Conservation (phyloP, 1,140 invertebrate species). For the Neodiprion virginianus region DNA sequence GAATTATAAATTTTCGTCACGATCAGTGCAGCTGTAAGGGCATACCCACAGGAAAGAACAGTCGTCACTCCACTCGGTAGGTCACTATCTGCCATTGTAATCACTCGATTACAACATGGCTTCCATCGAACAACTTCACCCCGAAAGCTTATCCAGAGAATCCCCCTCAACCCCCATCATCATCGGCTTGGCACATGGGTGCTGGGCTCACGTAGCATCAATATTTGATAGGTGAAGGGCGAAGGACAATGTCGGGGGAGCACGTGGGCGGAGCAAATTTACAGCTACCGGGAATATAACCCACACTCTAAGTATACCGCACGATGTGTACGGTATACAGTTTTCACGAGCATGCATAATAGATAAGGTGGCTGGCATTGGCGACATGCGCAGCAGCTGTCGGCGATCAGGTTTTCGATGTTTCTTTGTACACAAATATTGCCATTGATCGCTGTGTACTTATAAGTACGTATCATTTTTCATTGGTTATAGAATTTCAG, state of each 20-base stretch:
- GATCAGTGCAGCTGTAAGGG: background rate
- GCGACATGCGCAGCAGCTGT: too few relatives aligned
- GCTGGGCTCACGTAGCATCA: constrained; percentile 22
- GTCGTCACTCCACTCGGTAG: background rate
- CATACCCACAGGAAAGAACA: background rate
- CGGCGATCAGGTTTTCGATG: too few relatives aligned
- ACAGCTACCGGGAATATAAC: background rate
- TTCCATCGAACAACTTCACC: constrained; percentile 2
- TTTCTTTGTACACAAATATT: too few relatives aligned
- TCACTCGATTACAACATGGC: constrained; percentile 29
- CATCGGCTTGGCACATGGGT: background rate
- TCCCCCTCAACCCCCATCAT: background rate
- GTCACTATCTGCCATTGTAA: constrained; percentile 34
- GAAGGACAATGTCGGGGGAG: background rate
- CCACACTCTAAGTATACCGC: too few relatives aligned
- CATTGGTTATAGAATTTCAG: too few relatives aligned
- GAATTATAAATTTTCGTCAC: too few relatives aligned
- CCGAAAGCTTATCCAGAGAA: background rate
- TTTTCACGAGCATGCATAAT: too few relatives aligned
- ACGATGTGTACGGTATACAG: too few relatives aligned
- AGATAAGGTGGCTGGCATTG: too few relatives aligned
- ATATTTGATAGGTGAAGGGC: constrained; percentile 30
- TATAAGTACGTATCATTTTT: too few relatives aligned
- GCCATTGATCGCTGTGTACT: too few relatives aligned
- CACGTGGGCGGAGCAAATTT: background rate